A percentile compares a stretch with the other conserved stretches of the same genome.
Evolutionary conservation across 2,113 vertebrate genomes (phyloP).

Genomic region (Gasterosteus nipponicus): DNA sequence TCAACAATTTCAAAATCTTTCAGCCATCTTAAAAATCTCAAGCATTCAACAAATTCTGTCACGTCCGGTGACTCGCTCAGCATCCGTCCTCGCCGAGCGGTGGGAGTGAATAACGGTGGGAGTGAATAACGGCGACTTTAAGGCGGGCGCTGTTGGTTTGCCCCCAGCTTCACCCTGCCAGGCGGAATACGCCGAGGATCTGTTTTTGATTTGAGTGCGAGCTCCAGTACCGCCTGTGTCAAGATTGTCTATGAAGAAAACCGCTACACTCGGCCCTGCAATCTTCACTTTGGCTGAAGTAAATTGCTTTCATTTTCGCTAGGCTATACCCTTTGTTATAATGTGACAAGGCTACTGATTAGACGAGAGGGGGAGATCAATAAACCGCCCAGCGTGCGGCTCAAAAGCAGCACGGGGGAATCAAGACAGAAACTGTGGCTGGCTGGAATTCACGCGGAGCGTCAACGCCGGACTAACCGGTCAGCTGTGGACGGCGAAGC

Average conservation of each 20-base stretch:
- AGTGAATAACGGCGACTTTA: constrained; percentile 43
- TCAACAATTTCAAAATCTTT: not conserved
- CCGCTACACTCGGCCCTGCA: constrained; percentile 70
- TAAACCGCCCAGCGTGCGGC: constrained; percentile 75
- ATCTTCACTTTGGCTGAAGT: constrained; percentile 77
- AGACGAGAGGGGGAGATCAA: constrained; percentile 82
- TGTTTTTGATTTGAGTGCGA: constrained; percentile 74
- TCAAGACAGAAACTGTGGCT: constrained; percentile 73
- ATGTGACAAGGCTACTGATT: constrained; percentile 86
- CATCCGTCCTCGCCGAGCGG: constrained; percentile 7
- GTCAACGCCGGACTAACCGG: constrained; percentile 27
- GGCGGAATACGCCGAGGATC: constrained; percentile 59
- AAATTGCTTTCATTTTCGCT: constrained; percentile 85
- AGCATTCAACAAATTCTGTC: not conserved
- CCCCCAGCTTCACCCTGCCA: constrained; percentile 57
- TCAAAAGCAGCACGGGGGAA: constrained; percentile 77
- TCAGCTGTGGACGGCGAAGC: constrained; percentile 44
- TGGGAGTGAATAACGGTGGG: not conserved
- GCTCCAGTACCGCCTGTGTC: constrained; percentile 47
- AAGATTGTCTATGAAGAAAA: constrained; percentile 75
- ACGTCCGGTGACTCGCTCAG: constrained; percentile 26
- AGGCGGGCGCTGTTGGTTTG: constrained; percentile 60
- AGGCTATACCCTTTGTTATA: constrained; percentile 80
- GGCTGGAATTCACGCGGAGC: constrained; percentile 53
- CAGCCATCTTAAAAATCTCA: no score